Evolutionary conservation across 1,140 invertebrate genomes (phyloP), one percentile per base, ranked within the genome.

Genomic region (Protaetia brevitarsis): DNA sequence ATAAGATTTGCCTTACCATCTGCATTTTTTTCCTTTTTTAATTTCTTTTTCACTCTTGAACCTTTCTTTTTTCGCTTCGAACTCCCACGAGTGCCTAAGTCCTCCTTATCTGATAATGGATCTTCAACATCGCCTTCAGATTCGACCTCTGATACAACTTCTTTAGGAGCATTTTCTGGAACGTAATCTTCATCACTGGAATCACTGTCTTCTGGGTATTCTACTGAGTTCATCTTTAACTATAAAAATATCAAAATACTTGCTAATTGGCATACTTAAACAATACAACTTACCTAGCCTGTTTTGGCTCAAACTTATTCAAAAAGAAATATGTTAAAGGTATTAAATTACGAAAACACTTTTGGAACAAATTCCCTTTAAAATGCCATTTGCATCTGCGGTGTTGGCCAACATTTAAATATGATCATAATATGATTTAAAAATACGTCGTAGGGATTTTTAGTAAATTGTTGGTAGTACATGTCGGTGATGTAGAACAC

Each of bases 181-280:
- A 75, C 76, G 67, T 83, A 82, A 73, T 84, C 80, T 69, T 82
- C 79, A 66, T 84, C 83, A 71, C 78, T 83, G 29, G 70, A 68
- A 70, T 79, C 78, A 66, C 74, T 77, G 19, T 74, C 73, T 30
- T 76, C 73, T 21, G 69, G 67, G 41, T 69, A 74, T 60, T 76
- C 72, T n/a, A 66, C 63, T 36, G 41, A 64, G 64, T 77, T 69
- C 74, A 74, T 75, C 16, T 23, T 68, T 34, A 59, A 6, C 11
- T 19, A 7, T 59, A 59, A 56, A 59, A 59, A 4, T 59, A 29
- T 5, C 7, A 30, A 29, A 59, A 29, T 51, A 51, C 10, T 8
- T 3, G 13, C 1, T 51, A 51, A n/a, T n/a, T n/a, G n/a, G 21
- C 2, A 23, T 2, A 11, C 45, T 11, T 34, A 34, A 34, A 8